A percentile compares a stretch with the other conserved stretches of the same genome.
Conservation (phyloP, 2,113 vertebrate species). For the Scophthalmus maximus region DNA sequence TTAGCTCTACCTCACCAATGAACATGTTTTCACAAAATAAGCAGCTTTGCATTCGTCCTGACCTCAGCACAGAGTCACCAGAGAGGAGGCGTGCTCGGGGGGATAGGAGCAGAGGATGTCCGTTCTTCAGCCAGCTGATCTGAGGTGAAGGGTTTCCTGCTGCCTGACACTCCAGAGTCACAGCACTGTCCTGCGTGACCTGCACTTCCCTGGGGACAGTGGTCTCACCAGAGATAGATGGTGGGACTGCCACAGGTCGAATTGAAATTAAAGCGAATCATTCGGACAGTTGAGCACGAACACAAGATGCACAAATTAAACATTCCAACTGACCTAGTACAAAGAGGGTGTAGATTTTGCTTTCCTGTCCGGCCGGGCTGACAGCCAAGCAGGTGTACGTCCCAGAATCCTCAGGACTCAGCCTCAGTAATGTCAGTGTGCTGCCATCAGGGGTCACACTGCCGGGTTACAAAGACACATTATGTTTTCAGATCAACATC, state of each 20-base stretch:
- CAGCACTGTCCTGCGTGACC: conserved; percentile 74
- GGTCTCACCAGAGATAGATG: conserved; percentile 78
- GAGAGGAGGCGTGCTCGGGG: conserved; percentile 83
- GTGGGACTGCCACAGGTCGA: conserved; percentile 82
- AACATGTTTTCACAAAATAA: conserved; percentile 2
- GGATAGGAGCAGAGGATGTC: conserved; percentile 86
- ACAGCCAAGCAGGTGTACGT: conserved; percentile 89
- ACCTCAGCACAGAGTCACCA: conserved; percentile 87
- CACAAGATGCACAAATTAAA: not conserved
- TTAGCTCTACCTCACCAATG: conserved; percentile 8
- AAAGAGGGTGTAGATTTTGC: conserved; percentile 83
- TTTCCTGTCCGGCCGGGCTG: conserved; percentile 86
- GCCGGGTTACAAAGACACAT: conserved; percentile 36
- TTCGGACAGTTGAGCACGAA: not conserved
- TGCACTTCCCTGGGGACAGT: conserved; percentile 72
- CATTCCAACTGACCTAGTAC: conserved; percentile 84
- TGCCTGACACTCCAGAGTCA: conserved; percentile 86
- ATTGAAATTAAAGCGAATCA: not conserved
- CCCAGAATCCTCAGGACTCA: conserved; percentile 83
- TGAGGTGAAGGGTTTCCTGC: conserved; percentile 84
- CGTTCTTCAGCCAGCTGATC: conserved; percentile 90
- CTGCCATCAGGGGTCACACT: conserved; percentile 84
- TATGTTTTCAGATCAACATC: conserved; percentile 12
- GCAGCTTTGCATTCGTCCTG: conserved; percentile 12
- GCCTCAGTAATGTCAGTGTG: conserved; percentile 83